phyloP scores from a whole-genome alignment of 2,113 vertebrate genomes.

The Egretta garzetta region DNA sequence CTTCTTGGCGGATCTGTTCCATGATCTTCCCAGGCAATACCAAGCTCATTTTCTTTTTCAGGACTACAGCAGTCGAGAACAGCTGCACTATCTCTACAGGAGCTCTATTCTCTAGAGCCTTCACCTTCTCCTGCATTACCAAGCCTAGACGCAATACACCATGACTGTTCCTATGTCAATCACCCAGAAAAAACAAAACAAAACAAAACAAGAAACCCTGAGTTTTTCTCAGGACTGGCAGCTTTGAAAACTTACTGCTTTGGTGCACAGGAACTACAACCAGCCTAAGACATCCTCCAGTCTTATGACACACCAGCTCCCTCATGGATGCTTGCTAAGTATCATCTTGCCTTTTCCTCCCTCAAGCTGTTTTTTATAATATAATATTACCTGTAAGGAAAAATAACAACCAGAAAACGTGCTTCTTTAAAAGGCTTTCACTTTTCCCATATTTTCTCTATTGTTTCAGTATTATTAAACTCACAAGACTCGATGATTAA shows the following conservation, averaged over 20 bases:
- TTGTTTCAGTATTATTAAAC: not conserved
- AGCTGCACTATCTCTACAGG: not conserved
- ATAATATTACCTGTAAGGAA: not conserved
- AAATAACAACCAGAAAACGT: fast-evolving
- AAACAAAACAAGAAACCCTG: not conserved
- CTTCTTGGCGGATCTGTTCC: too few relatives aligned
- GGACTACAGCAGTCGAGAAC: not conserved
- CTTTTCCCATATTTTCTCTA: not conserved
- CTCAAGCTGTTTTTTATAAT: not conserved
- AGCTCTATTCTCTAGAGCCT: not conserved
- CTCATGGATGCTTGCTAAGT: not conserved
- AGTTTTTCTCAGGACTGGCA: not conserved
- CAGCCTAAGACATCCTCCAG: not conserved
- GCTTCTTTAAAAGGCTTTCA: not conserved
- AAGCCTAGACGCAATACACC: not conserved
- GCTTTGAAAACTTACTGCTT: not conserved
- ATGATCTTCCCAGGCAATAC: not conserved
- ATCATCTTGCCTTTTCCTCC: not conserved
- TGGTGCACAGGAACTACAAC: not conserved
- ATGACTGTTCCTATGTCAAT: not conserved
- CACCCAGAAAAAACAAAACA: not conserved
- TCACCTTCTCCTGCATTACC: not conserved
- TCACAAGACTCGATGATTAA: not conserved
- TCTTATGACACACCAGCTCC: not conserved
- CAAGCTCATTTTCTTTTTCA: not conserved